phyloP scores from a whole-genome alignment of 2,113 vertebrate genomes.

The Elachura formosa region DNA sequence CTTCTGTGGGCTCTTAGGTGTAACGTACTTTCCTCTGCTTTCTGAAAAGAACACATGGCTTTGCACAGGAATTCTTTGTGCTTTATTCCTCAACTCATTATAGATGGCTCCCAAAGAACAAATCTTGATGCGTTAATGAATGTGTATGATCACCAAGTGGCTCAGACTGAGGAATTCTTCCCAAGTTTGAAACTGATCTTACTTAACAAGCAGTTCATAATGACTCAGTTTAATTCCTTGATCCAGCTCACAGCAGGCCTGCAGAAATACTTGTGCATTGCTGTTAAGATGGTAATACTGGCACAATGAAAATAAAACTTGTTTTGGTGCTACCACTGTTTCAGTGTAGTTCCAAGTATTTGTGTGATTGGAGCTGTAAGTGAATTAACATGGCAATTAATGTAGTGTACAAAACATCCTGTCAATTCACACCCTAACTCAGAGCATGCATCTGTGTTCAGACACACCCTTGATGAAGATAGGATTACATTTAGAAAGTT shows the following conservation, averaged over 20 bases:
- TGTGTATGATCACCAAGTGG: background rate
- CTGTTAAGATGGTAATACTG: background rate
- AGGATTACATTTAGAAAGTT: background rate
- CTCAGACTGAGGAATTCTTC: background rate
- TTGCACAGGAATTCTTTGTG: background rate
- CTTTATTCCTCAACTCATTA: background rate
- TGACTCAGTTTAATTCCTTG: background rate
- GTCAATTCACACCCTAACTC: background rate
- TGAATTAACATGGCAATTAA: background rate
- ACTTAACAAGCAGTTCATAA: background rate
- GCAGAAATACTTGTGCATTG: background rate
- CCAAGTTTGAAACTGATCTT: background rate
- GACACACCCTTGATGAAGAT: background rate
- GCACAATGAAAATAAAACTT: background rate
- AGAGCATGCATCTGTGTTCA: background rate
- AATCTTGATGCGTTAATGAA: background rate
- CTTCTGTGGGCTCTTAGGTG: background rate
- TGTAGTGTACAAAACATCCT: background rate
- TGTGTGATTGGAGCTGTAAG: background rate
- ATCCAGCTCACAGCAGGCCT: background rate
- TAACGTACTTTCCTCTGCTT: background rate
- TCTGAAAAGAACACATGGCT: background rate
- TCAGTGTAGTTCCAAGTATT: background rate
- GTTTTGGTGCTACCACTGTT: background rate
- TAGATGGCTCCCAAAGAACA: background rate